These are phyloP conservation scores for Pteruthius melanotis DNA, from an alignment of 2,113 vertebrate species.

Conservation along the genomic window DNA sequence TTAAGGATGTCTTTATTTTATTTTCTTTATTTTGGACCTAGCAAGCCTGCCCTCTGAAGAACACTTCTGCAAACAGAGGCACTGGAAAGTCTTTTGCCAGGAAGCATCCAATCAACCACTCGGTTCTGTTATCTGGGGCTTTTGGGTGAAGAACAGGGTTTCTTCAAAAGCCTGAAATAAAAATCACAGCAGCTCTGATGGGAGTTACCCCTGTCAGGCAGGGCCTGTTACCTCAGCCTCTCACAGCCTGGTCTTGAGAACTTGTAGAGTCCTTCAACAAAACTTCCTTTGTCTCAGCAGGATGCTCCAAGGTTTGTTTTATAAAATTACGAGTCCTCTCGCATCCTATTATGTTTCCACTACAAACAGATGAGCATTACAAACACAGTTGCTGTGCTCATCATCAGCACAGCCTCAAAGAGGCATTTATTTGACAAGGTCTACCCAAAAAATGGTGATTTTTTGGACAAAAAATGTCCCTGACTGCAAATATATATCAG, in stretches of 20 bases:
- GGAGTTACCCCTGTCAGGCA: not conserved
- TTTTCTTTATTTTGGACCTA: not conserved
- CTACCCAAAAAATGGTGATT: accelerated
- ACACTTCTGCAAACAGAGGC: not conserved
- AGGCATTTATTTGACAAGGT: not conserved
- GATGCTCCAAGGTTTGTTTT: not conserved
- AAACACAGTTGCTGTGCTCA: not conserved
- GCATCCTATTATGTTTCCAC: accelerated
- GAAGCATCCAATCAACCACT: not conserved
- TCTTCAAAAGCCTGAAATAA: not conserved
- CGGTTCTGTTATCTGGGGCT: not conserved
- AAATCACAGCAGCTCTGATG: not conserved
- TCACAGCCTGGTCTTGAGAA: not conserved
- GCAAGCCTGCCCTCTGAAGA: not conserved
- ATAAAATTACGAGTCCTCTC: not conserved
- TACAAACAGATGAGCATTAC: not conserved
- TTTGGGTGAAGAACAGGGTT: accelerated
- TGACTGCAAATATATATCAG: not conserved
- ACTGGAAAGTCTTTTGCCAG: not conserved
- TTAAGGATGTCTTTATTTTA: not conserved
- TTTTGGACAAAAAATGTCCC: too few relatives aligned
- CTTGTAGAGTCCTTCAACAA: not conserved
- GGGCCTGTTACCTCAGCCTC: not conserved
- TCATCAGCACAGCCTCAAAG: not conserved
- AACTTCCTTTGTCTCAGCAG: not conserved